A percentile compares a stretch with the other conserved stretches of the same genome.
Conservation (phyloP, 2,888 invertebrate species). For the Hyles lineata region DNA sequence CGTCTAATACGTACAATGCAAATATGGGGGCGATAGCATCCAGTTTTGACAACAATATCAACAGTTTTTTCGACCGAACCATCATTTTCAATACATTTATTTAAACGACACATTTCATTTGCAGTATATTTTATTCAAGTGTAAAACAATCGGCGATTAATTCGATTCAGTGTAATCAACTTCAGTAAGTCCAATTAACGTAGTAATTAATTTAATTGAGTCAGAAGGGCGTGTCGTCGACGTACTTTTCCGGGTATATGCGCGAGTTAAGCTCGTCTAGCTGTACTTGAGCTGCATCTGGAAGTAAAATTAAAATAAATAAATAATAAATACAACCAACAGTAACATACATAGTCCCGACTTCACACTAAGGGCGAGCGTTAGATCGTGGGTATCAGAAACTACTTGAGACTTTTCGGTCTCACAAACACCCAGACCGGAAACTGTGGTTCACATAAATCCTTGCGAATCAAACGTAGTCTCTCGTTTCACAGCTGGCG, state of each 20-base stretch:
- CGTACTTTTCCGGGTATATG: slow-evolving; percentile 41
- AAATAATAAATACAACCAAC: neutral
- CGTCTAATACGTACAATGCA: too few relatives aligned
- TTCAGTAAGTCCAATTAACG: slow-evolving; percentile 30
- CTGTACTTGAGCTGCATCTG: slow-evolving; percentile 65
- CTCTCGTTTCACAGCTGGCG: too few relatives aligned
- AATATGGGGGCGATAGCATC: too few relatives aligned
- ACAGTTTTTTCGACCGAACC: too few relatives aligned
- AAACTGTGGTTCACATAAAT: too few relatives aligned
- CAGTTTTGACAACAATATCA: too few relatives aligned
- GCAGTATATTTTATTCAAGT: neutral
- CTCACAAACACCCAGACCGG: too few relatives aligned
- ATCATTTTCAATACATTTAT: neutral
- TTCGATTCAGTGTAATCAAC: neutral
- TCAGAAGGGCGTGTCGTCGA: slow-evolving; percentile 51
- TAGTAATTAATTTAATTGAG: neutral
- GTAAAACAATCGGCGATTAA: neutral
- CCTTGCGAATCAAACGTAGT: too few relatives aligned
- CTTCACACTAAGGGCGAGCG: too few relatives aligned
- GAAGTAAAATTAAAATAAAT: slow-evolving; percentile 39
- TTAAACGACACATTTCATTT: neutral
- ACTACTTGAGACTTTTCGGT: too few relatives aligned
- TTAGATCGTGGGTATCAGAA: too few relatives aligned
- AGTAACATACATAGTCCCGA: neutral
- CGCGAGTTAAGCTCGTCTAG: slow-evolving; percentile 53